Evolutionary conservation across 2,797 vertebrate genomes (phyloP), one percentile per base, ranked within the genome.

Genomic region (Syncerus caffer): DNA sequence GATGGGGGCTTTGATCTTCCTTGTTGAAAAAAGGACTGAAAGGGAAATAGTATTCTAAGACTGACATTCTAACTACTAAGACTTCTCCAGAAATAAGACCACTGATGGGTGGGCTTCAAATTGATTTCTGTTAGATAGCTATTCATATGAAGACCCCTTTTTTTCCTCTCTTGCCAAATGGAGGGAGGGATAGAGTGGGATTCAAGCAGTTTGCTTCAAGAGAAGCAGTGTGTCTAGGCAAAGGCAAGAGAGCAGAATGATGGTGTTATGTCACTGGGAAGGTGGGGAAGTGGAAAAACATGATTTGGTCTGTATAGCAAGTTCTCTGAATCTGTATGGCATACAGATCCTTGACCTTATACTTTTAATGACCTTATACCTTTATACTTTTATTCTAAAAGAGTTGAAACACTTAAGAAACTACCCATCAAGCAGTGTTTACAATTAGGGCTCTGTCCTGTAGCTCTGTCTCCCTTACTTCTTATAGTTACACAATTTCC

Each of bases 381-480:
- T 95, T 74, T 85, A 27, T n/a, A 45, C 55, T 89, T 96, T 92
- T 85, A 62, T 97, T 96, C 34, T 95, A 79, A 84, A 95, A 79
- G 84, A 82, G 31, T 78, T 89, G 19, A 97, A 94, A 90, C n/a
- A 27, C 14, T 51, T 71, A 84, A 97, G 62, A 93, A 97, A 76
- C 47, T 90, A 76, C 14, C 19, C 6, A 76, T 71, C 34, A 42
- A 74, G 6, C 71, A 45, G 23, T 45, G 71, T 74, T 74, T 74
- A 42, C 38, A 74, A 42, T 74, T 83, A 91, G n/a, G 64, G 23
- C 38, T 87, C 50, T 95, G 78, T 85, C 31, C 14, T 90, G 14
- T 50, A 51, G 2, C 16, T 58, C 6, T 93, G 57, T 86, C 53
- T 95, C 29, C 29, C 7, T 83, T 94, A 51, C 23, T 91, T 6